Evolutionary conservation across 2,888 invertebrate species (phyloP).

Genomic region (Zaprionus obscuricornis): DNA sequence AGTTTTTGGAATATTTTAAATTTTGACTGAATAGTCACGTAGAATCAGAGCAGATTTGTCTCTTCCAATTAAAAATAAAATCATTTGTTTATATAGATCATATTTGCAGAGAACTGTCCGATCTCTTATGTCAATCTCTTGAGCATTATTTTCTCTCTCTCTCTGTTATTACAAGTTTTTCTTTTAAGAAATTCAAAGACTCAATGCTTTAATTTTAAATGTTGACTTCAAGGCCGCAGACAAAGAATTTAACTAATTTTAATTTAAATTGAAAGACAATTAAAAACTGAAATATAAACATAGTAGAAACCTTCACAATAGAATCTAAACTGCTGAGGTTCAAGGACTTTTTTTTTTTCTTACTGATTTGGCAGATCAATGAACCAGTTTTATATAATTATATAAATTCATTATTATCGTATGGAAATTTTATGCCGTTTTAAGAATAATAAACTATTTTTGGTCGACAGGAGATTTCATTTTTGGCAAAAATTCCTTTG

Average conservation of each 20-base stretch:
- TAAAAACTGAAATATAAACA: slow-evolving; percentile 12
- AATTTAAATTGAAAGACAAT: slow-evolving; percentile 22
- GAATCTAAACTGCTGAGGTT: background rate
- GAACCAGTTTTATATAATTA: slow-evolving; percentile 33
- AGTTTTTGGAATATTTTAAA: background rate
- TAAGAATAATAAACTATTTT: slow-evolving; percentile 7
- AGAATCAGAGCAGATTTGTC: too few relatives aligned
- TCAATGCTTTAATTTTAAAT: background rate
- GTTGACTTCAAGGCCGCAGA: slow-evolving; percentile 33
- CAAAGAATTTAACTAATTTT: too few relatives aligned
- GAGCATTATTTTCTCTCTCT: too few relatives aligned
- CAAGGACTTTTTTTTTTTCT: too few relatives aligned
- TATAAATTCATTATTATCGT: slow-evolving; percentile 1
- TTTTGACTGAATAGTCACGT: slow-evolving; percentile 19
- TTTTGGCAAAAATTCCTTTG: slow-evolving; percentile 44
- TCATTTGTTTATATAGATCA: too few relatives aligned
- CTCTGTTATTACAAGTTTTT: slow-evolving; percentile 10
- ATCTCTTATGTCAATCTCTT: too few relatives aligned
- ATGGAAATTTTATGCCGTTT: slow-evolving; percentile 12
- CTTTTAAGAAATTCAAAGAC: slow-evolving; percentile 14
- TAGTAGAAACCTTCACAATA: background rate
- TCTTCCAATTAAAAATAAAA: too few relatives aligned
- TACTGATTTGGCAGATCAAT: slow-evolving; percentile 33
- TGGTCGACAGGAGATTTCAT: slow-evolving; percentile 11
- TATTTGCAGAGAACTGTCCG: too few relatives aligned